Evolutionary conservation across 2,113 vertebrate species (phyloP).

Genomic region (Myotis brandtii): DNA sequence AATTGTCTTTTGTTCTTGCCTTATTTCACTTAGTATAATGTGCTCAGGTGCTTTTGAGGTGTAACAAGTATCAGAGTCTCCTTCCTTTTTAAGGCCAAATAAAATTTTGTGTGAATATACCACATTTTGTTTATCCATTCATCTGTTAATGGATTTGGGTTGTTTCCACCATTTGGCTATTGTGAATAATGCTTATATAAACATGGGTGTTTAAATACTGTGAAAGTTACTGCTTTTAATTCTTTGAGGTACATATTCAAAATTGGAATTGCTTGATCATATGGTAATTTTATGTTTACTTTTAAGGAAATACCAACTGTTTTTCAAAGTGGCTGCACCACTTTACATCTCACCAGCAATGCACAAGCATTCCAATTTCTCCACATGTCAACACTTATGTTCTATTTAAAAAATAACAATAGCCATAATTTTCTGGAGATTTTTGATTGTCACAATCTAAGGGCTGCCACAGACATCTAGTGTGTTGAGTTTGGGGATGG

Average conservation of each 20-base stretch:
- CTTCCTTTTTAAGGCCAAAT: not conserved
- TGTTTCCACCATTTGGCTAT: not conserved
- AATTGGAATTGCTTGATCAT: not conserved
- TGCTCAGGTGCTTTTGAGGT: not conserved
- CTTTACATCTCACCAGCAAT: not conserved
- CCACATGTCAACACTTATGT: not conserved
- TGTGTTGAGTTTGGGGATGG: not conserved
- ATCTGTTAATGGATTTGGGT: not conserved
- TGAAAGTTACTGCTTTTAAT: not conserved
- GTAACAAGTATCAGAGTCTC: not conserved
- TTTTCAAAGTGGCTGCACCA: not conserved
- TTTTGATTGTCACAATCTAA: not conserved
- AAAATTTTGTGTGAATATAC: not conserved
- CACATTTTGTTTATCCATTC: not conserved
- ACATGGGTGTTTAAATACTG: not conserved
- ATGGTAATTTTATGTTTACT: not conserved
- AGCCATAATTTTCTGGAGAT: not conserved
- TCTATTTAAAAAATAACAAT: not conserved
- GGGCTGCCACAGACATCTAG: not conserved
- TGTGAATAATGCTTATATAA: not conserved
- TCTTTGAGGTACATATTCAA: not conserved
- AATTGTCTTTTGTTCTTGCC: not conserved
- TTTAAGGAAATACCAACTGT: not conserved
- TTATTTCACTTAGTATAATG: not conserved
- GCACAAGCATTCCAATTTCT: not conserved